A percentile compares a stretch with the other conserved stretches of the same genome.
Conservation (phyloP, 2,113 vertebrate species). For the Monarcha castaneiventris region DNA sequence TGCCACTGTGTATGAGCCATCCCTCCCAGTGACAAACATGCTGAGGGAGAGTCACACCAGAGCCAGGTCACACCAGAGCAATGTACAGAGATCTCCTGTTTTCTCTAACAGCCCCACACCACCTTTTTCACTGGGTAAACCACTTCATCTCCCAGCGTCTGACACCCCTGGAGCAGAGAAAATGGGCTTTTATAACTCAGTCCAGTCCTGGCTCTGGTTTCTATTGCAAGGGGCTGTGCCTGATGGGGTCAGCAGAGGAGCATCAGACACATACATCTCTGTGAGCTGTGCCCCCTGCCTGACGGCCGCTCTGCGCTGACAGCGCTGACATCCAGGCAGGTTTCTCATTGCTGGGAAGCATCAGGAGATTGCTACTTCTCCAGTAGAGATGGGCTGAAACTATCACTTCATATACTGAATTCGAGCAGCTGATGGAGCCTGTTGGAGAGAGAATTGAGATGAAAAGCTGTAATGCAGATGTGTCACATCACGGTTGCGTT, state of each 20-base stretch:
- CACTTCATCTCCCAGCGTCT: not conserved
- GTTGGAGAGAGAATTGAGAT: conserved; percentile 55
- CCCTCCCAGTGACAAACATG: not conserved
- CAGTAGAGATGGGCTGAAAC: not conserved
- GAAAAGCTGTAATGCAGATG: conserved; percentile 60
- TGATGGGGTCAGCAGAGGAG: not conserved
- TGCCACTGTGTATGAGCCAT: not conserved
- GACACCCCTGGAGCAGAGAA: not conserved
- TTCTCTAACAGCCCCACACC: not conserved
- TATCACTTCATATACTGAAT: not conserved
- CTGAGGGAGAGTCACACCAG: not conserved
- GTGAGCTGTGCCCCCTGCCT: not conserved
- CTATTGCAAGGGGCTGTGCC: not conserved
- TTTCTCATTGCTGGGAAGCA: not conserved
- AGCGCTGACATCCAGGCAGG: not conserved
- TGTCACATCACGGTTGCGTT: conserved; percentile 58
- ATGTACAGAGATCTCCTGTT: not conserved
- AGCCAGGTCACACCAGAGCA: not conserved
- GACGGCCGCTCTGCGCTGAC: accelerated
- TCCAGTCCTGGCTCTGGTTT: not conserved
- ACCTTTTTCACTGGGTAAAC: not conserved
- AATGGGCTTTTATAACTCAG: not conserved
- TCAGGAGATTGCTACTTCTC: not conserved
- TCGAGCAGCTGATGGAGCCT: conserved; percentile 38
- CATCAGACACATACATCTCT: not conserved